Evolutionary conservation across 2,888 invertebrate genomes (phyloP), one percentile per base, ranked within the genome.

Genomic region (Craniophora ligustri): DNA sequence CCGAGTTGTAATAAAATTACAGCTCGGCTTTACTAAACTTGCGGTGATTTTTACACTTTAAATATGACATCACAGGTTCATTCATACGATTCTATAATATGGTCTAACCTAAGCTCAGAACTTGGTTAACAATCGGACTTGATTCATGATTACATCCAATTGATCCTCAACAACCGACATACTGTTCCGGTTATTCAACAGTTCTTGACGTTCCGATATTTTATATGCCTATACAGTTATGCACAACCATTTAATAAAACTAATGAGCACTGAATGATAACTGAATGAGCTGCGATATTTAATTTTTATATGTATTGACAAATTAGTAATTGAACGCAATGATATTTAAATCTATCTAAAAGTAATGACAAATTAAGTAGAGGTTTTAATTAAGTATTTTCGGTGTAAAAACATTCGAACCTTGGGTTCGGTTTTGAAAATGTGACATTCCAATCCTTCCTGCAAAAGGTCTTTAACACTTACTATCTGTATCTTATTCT

Each of bases 111-210:
- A 69, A 58, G 14, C 58, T 39, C 63, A 75, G 64, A 67, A 65
- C 72, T 60, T 41, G 55, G 57, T 70, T 69, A 63, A 68, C 69
- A 62, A 72, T 63, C 74, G 55, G 73, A 62, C 72, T 76, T 84
- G 84, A 88, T 87, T 87, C 71, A 75, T 84, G 85, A 88, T 87
- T 88, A 82, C 78, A 71, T 71, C 79, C 85, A 89, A 88, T 86
- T 85, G 85, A 71, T 81, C 78, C 70, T 75, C 79, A 85, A 81
- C 85, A 74, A 82, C 82, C 84, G 83, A 74, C 79, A 86, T 82
- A 88, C 87, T 82, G 78, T 79, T 53, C 51, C 55, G 46, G 42
- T 50, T 50, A 67, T 56, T 67, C 41, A 53, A 73, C 47, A 31
- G 42, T 32, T 59, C 56, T 39, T 23, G 64, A 57, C 41, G 53